These are phyloP conservation scores for Trachythela sp. DNA, from an alignment of 64 coral and sea anemone species.

Conservation along the genomic window DNA sequence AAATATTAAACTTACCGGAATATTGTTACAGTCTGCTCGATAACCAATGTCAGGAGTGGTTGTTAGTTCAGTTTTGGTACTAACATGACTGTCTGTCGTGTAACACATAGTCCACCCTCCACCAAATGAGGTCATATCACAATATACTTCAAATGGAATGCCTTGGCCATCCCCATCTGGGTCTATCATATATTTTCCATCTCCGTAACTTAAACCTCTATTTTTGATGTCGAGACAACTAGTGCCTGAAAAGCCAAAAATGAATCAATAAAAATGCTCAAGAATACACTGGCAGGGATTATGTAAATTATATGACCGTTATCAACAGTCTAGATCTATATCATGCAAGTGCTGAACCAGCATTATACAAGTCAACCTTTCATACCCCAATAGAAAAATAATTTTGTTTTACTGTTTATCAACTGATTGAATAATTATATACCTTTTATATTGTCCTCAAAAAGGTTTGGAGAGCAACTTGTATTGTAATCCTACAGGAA, in stretches of 20 bases:
- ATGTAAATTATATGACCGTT: too few species aligned
- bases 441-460: too few species aligned
- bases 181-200: conserved; percentile 23
- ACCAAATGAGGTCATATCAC: conserved; percentile 49
- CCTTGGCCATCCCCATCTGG: not conserved
- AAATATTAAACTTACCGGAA: not conserved
- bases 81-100: not conserved
- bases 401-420: too few species aligned
- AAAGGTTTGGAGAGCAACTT: too few species aligned
- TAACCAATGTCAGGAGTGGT: conserved; percentile 11
- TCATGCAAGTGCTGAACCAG: too few species aligned
- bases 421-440: too few species aligned
- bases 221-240: not conserved
- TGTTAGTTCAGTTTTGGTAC: not conserved
- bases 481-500: too few species aligned
- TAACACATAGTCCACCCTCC: conserved; percentile 48
- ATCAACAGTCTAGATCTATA: too few species aligned
- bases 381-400: too few species aligned
- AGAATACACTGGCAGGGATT: too few species aligned
- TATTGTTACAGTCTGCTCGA: conserved; percentile 26
- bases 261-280: too few species aligned
- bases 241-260: not conserved
- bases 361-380: too few species aligned
- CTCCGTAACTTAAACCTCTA: not conserved
- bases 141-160: not conserved